Conservation (phyloP, 1,140 invertebrate species). For the Orchesella cincta region DNA sequence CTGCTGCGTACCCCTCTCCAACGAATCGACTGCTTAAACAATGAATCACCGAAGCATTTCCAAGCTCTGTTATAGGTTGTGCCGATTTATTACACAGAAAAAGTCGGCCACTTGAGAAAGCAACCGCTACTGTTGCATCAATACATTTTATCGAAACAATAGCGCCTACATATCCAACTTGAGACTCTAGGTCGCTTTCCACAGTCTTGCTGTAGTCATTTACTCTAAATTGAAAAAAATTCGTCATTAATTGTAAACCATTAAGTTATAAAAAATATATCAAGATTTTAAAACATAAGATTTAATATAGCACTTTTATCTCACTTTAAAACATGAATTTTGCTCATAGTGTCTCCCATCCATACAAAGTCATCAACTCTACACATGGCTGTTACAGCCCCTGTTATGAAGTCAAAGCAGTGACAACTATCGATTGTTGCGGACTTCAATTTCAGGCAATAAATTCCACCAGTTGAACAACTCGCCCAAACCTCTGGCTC, state of each 20-base stretch:
- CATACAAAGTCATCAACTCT: conserved; percentile 73
- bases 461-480: conserved; percentile 57
- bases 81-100: conserved; percentile 43
- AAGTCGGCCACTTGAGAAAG: conserved; percentile 41
- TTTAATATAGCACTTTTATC: too few species aligned
- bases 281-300: too few species aligned
- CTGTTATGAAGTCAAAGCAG: conserved; percentile 70
- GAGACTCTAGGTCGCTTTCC: conserved; percentile 44
- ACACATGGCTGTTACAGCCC: conserved; percentile 65
- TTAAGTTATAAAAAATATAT: too few species aligned
- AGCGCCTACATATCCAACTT: conserved; percentile 44
- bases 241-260: background rate
- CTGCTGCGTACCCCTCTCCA: conserved; percentile 34
- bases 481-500: conserved; percentile 49
- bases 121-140: conserved; percentile 41
- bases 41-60: conserved; percentile 45
- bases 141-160: conserved; percentile 43
- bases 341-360: conserved; percentile 80
- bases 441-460: conserved; percentile 52
- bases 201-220: conserved; percentile 43
- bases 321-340: conserved; percentile 66
- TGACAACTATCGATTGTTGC: conserved; percentile 66
- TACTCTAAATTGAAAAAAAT: conserved; percentile 26
- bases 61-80: conserved; percentile 39
- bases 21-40: conserved; percentile 36